Conservation (phyloP, 2,888 invertebrate species). For the Nomada fucata region DNA sequence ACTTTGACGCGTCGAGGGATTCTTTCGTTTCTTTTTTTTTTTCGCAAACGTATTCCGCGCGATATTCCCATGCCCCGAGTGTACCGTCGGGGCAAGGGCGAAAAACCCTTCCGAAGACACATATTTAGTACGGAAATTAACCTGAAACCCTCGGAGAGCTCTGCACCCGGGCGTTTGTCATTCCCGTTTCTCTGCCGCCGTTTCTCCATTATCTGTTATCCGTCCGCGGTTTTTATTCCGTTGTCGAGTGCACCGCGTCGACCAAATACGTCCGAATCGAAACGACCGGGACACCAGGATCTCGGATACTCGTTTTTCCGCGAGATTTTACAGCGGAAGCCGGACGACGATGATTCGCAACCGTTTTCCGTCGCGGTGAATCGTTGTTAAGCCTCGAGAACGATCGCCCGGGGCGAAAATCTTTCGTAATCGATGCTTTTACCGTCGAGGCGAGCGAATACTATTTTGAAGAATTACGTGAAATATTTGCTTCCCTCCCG, state of each 20-base stretch:
- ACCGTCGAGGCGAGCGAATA: constrained; percentile 4
- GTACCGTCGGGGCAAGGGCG: background rate
- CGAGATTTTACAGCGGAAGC: constrained; percentile 60
- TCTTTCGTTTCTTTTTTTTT: too few species aligned
- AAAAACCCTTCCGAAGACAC: background rate
- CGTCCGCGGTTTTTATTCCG: constrained; percentile 27
- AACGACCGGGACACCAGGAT: constrained; percentile 47
- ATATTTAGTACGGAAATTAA: constrained; percentile 3
- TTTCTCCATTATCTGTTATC: background rate
- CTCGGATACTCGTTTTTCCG: constrained; percentile 56
- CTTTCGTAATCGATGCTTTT: background rate
- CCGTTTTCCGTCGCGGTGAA: constrained; percentile 30
- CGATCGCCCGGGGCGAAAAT: constrained; percentile 8
- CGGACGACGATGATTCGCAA: constrained; percentile 51
- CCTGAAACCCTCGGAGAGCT: background rate
- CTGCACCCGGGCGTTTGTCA: background rate
- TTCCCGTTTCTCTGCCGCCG: background rate
- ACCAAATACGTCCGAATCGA: constrained; percentile 57
- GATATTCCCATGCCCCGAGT: background rate
- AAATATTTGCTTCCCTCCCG: too few species aligned
- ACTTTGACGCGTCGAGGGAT: background rate
- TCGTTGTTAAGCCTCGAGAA: constrained; percentile 48
- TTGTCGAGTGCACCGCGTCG: constrained; percentile 31
- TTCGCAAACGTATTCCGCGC: background rate
- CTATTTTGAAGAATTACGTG: background rate